Conservation (phyloP, 2,888 invertebrate genomes). For the Gnatocerus cornutus region DNA sequence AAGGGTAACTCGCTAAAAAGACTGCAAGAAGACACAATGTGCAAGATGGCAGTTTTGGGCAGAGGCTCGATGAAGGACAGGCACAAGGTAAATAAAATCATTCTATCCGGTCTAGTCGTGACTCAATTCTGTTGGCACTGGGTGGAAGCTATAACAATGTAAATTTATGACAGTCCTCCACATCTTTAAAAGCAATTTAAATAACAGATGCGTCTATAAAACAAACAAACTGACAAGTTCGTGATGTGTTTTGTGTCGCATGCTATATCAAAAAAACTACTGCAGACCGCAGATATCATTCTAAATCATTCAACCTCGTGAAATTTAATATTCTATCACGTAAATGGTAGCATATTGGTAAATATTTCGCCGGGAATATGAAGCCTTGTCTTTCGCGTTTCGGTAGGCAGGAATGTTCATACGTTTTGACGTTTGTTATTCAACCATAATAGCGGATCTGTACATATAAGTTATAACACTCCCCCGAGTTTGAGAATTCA, state of each 20-base stretch:
- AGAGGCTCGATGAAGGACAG: constrained; percentile 95
- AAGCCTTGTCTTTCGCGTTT: constrained; percentile 33
- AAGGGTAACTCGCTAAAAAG: constrained; percentile 95
- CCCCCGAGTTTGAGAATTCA: constrained; percentile 39
- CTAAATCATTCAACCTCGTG: constrained; percentile 29
- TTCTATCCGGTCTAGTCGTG: background rate
- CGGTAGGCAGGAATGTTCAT: constrained; percentile 1
- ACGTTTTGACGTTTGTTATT: constrained; percentile 41
- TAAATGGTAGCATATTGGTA: constrained; percentile 24
- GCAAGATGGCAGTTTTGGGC: constrained; percentile 96
- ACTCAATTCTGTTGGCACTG: background rate
- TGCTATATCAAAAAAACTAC: constrained; percentile 25
- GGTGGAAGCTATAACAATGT: constrained; percentile 39
- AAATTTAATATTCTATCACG: constrained; percentile 48
- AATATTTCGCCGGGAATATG: constrained; percentile 29
- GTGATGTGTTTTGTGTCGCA: constrained; percentile 34
- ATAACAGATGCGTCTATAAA: constrained; percentile 44
- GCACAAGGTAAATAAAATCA: constrained; percentile 75
- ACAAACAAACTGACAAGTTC: constrained; percentile 44
- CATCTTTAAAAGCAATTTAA: constrained; percentile 47
- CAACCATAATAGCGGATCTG: constrained; percentile 21
- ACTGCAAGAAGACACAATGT: constrained; percentile 95
- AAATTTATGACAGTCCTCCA: constrained; percentile 30
- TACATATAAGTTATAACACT: constrained; percentile 38
- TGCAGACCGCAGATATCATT: constrained; percentile 20